Conservation (phyloP, 2,888 invertebrate species). For the Smittia sp. region DNA sequence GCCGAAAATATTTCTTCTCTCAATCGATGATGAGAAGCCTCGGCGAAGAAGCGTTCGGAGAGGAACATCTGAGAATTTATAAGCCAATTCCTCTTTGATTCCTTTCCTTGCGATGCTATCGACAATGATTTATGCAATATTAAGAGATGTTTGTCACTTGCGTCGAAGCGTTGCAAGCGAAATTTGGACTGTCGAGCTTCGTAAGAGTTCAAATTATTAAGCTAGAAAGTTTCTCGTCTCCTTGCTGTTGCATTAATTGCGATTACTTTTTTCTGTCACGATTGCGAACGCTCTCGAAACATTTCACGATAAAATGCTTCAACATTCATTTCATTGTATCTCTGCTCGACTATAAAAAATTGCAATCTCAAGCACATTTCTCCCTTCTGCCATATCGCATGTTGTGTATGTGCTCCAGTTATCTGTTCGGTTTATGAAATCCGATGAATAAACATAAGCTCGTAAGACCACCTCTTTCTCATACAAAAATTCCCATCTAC, state of each 20-base stretch:
- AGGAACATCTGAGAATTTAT: slow-evolving; percentile 20
- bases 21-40: slow-evolving; percentile 2
- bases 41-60: not conserved
- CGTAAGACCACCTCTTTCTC: slow-evolving; percentile 36
- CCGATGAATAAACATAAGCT: slow-evolving; percentile 38
- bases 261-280: not conserved
- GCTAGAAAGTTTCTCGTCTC: too few relatives aligned
- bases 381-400: not conserved
- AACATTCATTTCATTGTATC: not conserved
- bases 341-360: slow-evolving; percentile 2
- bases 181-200: too few relatives aligned
- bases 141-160: slow-evolving; percentile 34
- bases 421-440: slow-evolving; percentile 35
- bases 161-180: too few relatives aligned
- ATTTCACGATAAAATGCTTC: slow-evolving; percentile 5
- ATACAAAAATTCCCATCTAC: slow-evolving; percentile 18
- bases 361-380: slow-evolving; percentile 13
- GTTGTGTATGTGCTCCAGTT: not conserved
- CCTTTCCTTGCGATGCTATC: slow-evolving; percentile 26
- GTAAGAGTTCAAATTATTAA: not conserved
- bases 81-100: slow-evolving; percentile 33
- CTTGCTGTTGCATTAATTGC: not conserved
- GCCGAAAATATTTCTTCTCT: slow-evolving; percentile 6
- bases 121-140: slow-evolving; percentile 40
- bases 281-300: not conserved